Evolutionary conservation across 2,888 invertebrate genomes (phyloP), one percentile per base, ranked within the genome.

Genomic region (Coleophora flavipennella): DNA sequence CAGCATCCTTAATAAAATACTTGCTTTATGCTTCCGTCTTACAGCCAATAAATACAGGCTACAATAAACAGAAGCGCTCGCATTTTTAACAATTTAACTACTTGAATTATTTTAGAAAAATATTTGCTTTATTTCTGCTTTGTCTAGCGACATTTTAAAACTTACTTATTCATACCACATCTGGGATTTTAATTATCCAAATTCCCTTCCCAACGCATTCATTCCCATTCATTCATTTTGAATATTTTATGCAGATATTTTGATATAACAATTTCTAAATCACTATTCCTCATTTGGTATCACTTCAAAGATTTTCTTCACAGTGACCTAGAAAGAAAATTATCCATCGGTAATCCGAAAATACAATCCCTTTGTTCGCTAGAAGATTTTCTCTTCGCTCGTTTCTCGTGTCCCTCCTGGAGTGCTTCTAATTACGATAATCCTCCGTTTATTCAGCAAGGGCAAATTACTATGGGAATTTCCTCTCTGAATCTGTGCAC

Each of bases 381-480:
- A 31, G 42, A 13, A 35, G 44, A 39, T 40, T 42, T 44, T 41
- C 40, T 34, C 31, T 41, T 41, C 38, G 43, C 46, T 47, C 45
- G 43, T 42, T 46, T 48, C 40, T 33, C 40, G 32, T 33, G 38
- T 43, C 31, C 31, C 13, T 42, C 41, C 20, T 39, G 43, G 42
- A 51, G 52, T 46, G 48, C 49, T 46, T 49, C 25, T 43, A 43
- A 55, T 53, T 46, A 53, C 42, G 39, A 41, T 45, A 45, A 50
- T 48, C 49, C 48, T 39, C 42, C 40, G 45, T 48, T 37, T 36
- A 31, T 36, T 45, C 43, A 38, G 47, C 49, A 41, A 28, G 43
- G 45, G 36, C 42, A 40, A 40, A 40, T 40, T 35, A 43, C 46
- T 38, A 35, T 42, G 48, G 43, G 42, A 46, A 46, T 40, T 29